A percentile compares a stretch with the other conserved stretches of the same genome.
Evolutionary conservation across 1,140 invertebrate species (phyloP).

Genomic region (Leptoteleia sp.): DNA sequence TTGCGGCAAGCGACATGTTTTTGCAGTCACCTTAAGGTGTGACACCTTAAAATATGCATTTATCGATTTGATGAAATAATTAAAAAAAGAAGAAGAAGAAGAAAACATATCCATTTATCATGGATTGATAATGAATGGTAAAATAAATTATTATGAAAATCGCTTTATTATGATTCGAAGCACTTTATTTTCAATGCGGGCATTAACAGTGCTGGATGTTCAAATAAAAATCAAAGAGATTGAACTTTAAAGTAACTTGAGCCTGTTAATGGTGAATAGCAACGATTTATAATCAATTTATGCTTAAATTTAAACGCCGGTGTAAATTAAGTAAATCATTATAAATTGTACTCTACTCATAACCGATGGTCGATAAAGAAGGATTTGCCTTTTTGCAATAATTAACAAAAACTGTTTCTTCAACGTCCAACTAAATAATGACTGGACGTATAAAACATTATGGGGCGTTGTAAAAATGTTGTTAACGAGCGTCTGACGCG

Average conservation of each 20-base stretch:
- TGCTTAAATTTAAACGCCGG: slow-evolving; percentile 30
- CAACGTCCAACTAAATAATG: slow-evolving; percentile 57
- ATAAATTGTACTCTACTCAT: slow-evolving; percentile 54
- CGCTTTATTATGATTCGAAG: no score
- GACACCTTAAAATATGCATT: no score
- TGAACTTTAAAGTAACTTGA: slow-evolving; percentile 17
- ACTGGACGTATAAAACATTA: slow-evolving; percentile 52
- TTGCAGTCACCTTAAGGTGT: no score
- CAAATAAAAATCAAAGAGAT: not conserved
- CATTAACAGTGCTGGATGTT: no score
- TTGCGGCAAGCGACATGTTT: no score
- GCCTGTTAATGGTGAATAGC: slow-evolving; percentile 1
- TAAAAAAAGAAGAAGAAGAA: no score
- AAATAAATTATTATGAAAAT: no score
- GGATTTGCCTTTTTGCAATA: slow-evolving; percentile 33
- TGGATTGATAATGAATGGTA: no score
- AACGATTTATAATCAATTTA: slow-evolving; percentile 31
- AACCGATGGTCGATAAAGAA: slow-evolving; percentile 47
- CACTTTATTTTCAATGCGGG: no score
- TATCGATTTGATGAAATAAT: no score
- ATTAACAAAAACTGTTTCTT: slow-evolving; percentile 62
- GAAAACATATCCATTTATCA: no score
- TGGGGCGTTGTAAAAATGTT: slow-evolving; percentile 40
- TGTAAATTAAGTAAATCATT: slow-evolving; percentile 53
- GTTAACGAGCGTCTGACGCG: slow-evolving; percentile 62